Conservation (phyloP, 2,797 vertebrate species). For the Carapus acus region DNA sequence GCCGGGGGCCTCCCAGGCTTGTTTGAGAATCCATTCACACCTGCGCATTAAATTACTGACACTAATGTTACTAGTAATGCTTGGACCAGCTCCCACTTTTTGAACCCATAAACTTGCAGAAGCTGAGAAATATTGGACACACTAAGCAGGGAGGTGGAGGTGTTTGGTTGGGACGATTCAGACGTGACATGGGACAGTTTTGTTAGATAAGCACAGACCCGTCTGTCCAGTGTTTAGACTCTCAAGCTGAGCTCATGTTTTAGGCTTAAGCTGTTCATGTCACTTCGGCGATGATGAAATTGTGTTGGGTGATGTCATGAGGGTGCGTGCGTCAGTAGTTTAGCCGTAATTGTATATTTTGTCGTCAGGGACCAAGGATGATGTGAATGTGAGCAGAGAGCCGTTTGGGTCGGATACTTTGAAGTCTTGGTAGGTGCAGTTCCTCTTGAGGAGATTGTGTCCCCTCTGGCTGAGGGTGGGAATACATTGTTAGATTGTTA, state of each 20-base stretch:
- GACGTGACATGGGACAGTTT: conserved; percentile 40
- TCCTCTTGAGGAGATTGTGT: conserved; percentile 43
- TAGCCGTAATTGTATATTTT: conserved; percentile 49
- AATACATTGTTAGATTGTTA: conserved; percentile 66
- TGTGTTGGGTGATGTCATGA: conserved; percentile 39
- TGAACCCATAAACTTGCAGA: conserved; percentile 55
- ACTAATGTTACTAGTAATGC: conserved; percentile 73
- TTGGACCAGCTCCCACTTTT: conserved; percentile 66
- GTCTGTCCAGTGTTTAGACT: conserved; percentile 38
- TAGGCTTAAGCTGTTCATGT: conserved; percentile 33
- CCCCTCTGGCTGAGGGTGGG: conserved; percentile 51
- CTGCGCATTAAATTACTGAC: conserved; percentile 79
- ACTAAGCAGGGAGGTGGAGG: conserved; percentile 21
- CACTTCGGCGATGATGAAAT: conserved; percentile 24
- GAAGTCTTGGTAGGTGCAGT: conserved; percentile 30
- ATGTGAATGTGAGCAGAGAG: conserved; percentile 17
- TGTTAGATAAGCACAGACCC: conserved; percentile 42
- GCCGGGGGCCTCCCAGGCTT: conserved; percentile 64
- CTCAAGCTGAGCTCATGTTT: conserved; percentile 33
- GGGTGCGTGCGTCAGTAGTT: conserved; percentile 9
- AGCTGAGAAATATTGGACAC: conserved; percentile 44
- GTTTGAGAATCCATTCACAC: conserved; percentile 79
- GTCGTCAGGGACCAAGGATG: conserved; percentile 34
- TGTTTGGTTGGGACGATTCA: conserved; percentile 36
- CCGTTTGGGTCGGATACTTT: conserved; percentile 18